Base-by-base conservation (phyloP, 2,113 vertebrate species). In the Cavia porcellus region DNA sequence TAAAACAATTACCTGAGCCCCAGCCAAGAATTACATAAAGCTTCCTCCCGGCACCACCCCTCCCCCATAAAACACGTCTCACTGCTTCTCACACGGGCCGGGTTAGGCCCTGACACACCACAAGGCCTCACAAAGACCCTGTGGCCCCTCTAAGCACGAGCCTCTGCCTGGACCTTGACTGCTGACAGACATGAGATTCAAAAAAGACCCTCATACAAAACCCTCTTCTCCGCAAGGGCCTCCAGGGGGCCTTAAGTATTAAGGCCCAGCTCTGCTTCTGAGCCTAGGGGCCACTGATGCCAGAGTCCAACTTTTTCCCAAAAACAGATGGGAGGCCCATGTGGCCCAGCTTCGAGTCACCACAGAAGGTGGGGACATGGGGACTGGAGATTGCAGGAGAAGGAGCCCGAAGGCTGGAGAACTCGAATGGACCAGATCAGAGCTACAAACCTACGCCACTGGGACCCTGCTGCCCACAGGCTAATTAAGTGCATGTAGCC, bases 1-100 rank as follows among this genome's bases (percentile, higher is more conserved):
- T 99, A 99, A 99, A 99, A 99, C 98, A 99, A 99, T 99, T 98
- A 98, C 98, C 97, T 97, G 97, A 98, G 98, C 98, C 97, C 95
- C 96, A 97, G 98, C 99, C 98, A 99, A 99, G 98, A 98, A 98
- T 98, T 98, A 99, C 98, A 99, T 98, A 99, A 98, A 98, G 98
- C 98, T 98, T 99, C 98, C 98, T 99, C 98, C 97, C 97, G 80
- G 97, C 98, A 97, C 98, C 97, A 83, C 94, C 98, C 97, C 92
- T 92, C 68, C 66, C 92, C 97, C 92, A 94, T 74, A 94, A 89
- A 90, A 94, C n/a, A 96, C 86, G 90, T 74, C 95, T 35, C 59
- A 42, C 89, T 74, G 86, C 89, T 89, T 97, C 80, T 96, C 97
- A 32, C 0, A 92, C 38, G 84, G 5, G 80, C 95, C 50, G 57